Evolutionary conservation across 2,888 invertebrate species (phyloP), one percentile per base, ranked within the genome.

Genomic region (Drosophila lutescens): DNA sequence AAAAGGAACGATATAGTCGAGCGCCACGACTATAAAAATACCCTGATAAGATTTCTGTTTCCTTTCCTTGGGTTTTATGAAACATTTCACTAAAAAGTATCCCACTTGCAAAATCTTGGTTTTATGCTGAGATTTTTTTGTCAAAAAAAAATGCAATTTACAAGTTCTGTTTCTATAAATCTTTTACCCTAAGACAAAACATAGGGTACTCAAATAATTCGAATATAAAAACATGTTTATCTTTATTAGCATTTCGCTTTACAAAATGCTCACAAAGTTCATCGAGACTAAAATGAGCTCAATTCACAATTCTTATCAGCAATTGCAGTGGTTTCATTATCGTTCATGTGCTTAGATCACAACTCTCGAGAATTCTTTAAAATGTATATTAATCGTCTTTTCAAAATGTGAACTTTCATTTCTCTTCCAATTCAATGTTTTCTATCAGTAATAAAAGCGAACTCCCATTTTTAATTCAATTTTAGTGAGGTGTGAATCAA

Each of bases 291-390:
- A 32, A 34, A 15, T 12, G 23, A 17, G 57, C 17, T 38, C 17
- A 61, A 60, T 57, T 55, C 32, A 13, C 20, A 40, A 41, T 49
- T 65, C 56, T 66, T 68, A 67, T 67, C 67, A 62, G 32, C n/a
- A 30, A 40, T 15, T 32, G 53, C 20, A 58, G n/a, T 13, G 15
- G 17, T 36, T 57, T 54, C 2, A 12, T 12, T 20, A 20, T 20
- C 20, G 20, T 12, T 10, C 2, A 12, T 43, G 20, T 43, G 43
- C 12, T 20, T 43, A 20, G 10, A 43, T 20, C 43, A 17, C n/a
- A 46, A 8, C 5, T 54, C 10, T 41, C 0, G 6, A 10, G 8
- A 17, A 34, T 44, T 8, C n/a, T 20, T 20, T 17, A 5, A 32
- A 43, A 32, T 43, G 10, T 20, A 6, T 43, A 20, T 20, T 12